Base-by-base conservation (phyloP, 2,797 vertebrate species). In the Paedocypris micromegethes region DNA sequence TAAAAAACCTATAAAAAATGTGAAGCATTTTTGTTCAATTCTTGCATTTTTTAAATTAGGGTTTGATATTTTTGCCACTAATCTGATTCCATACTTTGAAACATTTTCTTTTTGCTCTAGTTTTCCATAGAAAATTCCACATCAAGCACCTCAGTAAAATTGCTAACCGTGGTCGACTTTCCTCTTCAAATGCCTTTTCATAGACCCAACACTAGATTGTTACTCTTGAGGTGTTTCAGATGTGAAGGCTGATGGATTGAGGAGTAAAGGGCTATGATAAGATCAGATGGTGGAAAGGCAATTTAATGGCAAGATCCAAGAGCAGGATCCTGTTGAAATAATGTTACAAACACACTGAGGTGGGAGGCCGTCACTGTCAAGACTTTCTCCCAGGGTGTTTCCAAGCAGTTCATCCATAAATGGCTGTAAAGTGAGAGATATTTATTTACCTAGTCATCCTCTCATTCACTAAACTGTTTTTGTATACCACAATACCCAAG, bases 171-270 rank as follows among this genome's bases (percentile, higher is more conserved):
- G 4, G 43, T 53, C 46, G 66, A 63, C 49, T 50, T 62, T 42
- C 9, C 61, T 75, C 55, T 37, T 73, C 42, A 49, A 67, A 45
- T 3, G 61, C 63, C 48, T 70, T 76, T 70, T 45, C n/a, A 63
- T 44, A 58, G 44, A 70, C 52, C 57, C 69, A 76, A 72, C 4
- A 38, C 6, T 57, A 49, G 50, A 59, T 46, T 53, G 50, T 73
- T 58, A 58, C 70, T 70, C 71, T 75, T 84, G 79, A 85, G 88
- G 88, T 84, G 86, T 85, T 88, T 86, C 86, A 85, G 72, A 82
- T 80, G 75, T 62, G 70, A 40, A 77, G 69, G 47, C 72, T 81
- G 77, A 76, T 70, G 76, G 76, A 79, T 78, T 83, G 78, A 77
- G 69, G 71, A 79, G 69, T 82, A 78, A 82, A 77, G 84, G 66